These are phyloP conservation scores for Scytalopus superciliaris DNA, from an alignment of 2,113 vertebrate species.

Conservation along the genomic window DNA sequence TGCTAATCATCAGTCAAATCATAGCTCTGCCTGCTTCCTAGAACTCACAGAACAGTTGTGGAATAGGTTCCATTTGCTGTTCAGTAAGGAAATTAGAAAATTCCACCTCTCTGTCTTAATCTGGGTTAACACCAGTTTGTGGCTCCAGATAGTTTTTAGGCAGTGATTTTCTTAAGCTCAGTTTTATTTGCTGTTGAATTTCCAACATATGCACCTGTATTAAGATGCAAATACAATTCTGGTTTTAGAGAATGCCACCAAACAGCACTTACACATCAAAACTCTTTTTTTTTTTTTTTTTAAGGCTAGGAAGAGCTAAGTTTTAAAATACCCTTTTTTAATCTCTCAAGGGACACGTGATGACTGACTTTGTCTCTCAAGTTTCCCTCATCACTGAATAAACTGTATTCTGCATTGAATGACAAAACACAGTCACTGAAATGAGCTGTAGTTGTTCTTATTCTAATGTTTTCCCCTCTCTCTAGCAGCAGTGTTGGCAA, in stretches of 20 bases:
- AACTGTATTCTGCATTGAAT: background rate
- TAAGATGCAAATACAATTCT: background rate
- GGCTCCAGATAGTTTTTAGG: background rate
- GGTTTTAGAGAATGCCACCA: background rate
- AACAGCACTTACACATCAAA: background rate
- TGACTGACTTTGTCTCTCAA: background rate
- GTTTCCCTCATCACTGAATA: background rate
- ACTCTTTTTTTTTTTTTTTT: background rate
- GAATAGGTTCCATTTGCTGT: background rate
- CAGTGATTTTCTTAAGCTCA: background rate
- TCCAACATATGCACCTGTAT: background rate
- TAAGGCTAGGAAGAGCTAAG: background rate
- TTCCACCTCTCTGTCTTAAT: background rate
- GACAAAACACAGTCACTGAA: background rate
- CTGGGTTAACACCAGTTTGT: background rate
- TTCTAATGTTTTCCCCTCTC: background rate
- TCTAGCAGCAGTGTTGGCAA: background rate
- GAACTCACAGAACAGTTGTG: background rate
- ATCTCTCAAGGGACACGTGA: background rate
- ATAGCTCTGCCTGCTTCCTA: background rate
- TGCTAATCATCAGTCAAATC: background rate
- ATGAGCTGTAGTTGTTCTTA: background rate
- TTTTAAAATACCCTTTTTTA: background rate
- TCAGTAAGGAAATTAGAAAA: background rate
- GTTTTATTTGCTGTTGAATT: background rate